Conservation (phyloP, 2,888 invertebrate species). For the Tenthredo distinguenda region DNA sequence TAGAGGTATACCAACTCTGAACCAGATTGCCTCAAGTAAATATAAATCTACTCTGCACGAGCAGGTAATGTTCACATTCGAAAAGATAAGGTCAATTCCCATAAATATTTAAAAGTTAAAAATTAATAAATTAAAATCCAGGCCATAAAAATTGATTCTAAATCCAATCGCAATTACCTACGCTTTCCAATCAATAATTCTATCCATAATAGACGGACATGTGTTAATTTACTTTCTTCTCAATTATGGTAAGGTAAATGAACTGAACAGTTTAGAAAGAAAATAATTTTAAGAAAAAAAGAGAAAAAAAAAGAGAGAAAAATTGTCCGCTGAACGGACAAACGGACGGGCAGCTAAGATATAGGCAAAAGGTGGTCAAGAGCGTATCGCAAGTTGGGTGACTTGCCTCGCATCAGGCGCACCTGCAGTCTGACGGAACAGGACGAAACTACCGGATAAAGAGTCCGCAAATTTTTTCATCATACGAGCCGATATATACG, state of each 20-base stretch:
- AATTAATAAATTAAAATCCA: background rate
- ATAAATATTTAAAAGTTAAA: too few relatives aligned
- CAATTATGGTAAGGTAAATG: background rate
- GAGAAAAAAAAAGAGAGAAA: background rate
- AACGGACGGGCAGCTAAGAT: slow-evolving; percentile 14
- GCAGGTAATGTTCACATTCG: too few relatives aligned
- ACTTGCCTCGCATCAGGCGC: slow-evolving; percentile 30
- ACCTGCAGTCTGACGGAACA: slow-evolving; percentile 12
- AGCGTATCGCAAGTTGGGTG: slow-evolving; percentile 44
- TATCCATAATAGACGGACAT: background rate
- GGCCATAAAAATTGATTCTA: background rate
- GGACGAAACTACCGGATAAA: background rate
- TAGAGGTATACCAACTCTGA: too few relatives aligned
- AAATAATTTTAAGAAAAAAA: background rate
- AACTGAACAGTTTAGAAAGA: background rate
- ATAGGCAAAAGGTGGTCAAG: slow-evolving; percentile 50
- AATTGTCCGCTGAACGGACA: background rate
- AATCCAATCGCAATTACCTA: background rate
- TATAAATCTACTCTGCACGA: too few relatives aligned
- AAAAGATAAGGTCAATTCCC: too few relatives aligned
- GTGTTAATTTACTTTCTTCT: background rate
- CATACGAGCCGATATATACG: background rate
- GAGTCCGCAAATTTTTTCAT: background rate
- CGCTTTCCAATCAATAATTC: background rate
- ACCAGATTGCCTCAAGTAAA: too few relatives aligned